Base-by-base conservation (phyloP, 2,888 invertebrate species). In the Flexamia atlantica region DNA sequence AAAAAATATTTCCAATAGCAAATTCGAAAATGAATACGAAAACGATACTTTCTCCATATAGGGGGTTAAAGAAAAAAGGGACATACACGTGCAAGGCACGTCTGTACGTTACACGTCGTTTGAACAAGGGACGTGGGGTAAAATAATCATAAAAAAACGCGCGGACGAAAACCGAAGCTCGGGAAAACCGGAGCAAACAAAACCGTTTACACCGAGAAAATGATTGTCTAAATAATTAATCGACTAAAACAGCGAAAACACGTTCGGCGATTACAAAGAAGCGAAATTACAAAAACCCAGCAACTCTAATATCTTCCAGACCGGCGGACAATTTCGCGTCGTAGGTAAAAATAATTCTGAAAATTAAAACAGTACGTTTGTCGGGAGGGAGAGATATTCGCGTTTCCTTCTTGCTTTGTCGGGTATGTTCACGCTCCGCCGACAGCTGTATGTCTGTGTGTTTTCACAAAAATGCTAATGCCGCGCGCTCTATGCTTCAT, bases 321-420 rank as follows among this genome's bases (percentile, higher is more conserved):
- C 40, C 72, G 72, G 53, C 82, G 82, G 5, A 53, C 72, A 82
- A 82, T 82, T 82, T 72, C 23, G 70, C 32, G 36, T 53, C 32
- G 72, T 82, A 82, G 82, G 82, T 82, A 82, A 82, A 82, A 82
- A 82, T 82, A 82, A 82, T 82, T 82, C 82, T 50, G 72, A 72
- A 82, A 82, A 82, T 82, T 82, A 82, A 82, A 82, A 82, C 82
- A 82, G 82, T 70, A 82, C 70, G 82, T 82, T 72, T 72, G 82
- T 70, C 60, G 28, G 28, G 82, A 32, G 70, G 81, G 68, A 81
- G 23, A 81, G 40, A 68, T 68, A 9, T 32, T 32, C 81, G 81
- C 53, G 80, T 81, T 32, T 70, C 72, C 50, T 72, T 42, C 81
- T 28, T n/a, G 81, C 81, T 81, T 68, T 81, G 81, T 81, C 64